These are phyloP conservation scores for Zaprionus camerounensis DNA, from an alignment of 1,140 invertebrate genomes.

Conservation along the genomic window DNA sequence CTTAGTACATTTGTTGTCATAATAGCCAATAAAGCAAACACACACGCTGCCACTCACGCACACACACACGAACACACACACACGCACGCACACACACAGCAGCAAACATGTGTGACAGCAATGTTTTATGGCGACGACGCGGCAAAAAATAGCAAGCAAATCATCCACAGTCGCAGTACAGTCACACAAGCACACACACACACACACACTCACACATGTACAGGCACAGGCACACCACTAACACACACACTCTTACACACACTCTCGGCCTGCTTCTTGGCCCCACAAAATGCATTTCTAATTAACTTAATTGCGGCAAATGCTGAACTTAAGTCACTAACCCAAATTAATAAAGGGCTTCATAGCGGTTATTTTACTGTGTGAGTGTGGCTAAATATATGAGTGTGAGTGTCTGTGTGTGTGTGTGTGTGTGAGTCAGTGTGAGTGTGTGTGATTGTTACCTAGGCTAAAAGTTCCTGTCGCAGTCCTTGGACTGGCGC, in stretches of 20 bases:
- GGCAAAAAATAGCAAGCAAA: constrained; percentile 23
- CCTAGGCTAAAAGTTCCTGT: constrained; percentile 3
- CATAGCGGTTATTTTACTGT: constrained; percentile 18
- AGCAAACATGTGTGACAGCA: constrained; percentile 10
- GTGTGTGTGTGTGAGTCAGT: background rate
- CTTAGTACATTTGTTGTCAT: constrained; percentile 47
- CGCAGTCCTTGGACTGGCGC: constrained; percentile 8
- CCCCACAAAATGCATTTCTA: constrained; percentile 76
- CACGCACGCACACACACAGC: background rate
- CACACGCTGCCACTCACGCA: background rate
- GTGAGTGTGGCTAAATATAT: background rate
- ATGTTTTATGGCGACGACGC: constrained; percentile 41
- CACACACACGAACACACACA: background rate
- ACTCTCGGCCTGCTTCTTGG: constrained; percentile 40
- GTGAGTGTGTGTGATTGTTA: constrained; percentile 8
- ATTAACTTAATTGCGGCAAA: constrained; percentile 83
- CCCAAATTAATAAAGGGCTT: constrained; percentile 77
- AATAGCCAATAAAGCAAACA: constrained; percentile 51
- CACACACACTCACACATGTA: constrained; percentile 11
- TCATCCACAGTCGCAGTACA: constrained; percentile 12
- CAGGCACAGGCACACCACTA: constrained; percentile 6
- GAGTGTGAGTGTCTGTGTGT: background rate
- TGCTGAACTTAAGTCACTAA: constrained; percentile 82
- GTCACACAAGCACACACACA: constrained; percentile 7
- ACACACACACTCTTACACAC: background rate